phyloP scores from a whole-genome alignment of 2,113 vertebrate species.

The Phalacrocorax aristotelis region DNA sequence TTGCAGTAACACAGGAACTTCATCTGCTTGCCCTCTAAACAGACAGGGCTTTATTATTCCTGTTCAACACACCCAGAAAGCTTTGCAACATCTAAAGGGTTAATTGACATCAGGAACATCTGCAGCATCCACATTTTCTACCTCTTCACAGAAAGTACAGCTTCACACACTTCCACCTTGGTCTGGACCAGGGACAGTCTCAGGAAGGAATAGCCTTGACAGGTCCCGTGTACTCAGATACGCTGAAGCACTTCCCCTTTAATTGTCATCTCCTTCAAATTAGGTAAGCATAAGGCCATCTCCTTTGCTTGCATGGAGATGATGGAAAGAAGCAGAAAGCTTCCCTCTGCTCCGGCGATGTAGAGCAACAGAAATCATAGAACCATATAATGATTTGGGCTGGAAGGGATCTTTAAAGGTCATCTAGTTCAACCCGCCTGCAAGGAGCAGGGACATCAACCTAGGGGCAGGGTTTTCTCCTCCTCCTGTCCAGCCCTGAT shows the following conservation, averaged over 20 bases:
- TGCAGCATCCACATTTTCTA: not conserved
- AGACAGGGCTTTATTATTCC: not conserved
- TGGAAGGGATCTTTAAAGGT: not conserved
- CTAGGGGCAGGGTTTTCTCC: not conserved
- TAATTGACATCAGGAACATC: not conserved
- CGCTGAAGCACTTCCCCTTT: not conserved
- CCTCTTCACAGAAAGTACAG: not conserved
- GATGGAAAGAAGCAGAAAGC: not conserved
- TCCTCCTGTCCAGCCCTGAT: not conserved
- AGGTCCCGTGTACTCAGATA: not conserved
- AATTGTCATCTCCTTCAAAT: not conserved
- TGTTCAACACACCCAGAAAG: not conserved
- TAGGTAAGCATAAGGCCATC: not conserved
- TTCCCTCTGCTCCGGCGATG: not conserved
- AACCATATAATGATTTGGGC: not conserved
- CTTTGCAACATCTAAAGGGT: not conserved
- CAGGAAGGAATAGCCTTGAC: not conserved
- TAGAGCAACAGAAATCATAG: not conserved
- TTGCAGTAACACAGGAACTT: not conserved
- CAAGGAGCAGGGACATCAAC: not conserved
- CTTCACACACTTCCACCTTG: not conserved
- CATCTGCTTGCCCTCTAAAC: not conserved
- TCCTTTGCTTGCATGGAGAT: not conserved
- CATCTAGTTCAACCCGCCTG: not conserved
- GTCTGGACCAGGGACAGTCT: not conserved